Evolutionary conservation across 2,113 vertebrate genomes (phyloP).

Genomic region (Baryphthengus martii): DNA sequence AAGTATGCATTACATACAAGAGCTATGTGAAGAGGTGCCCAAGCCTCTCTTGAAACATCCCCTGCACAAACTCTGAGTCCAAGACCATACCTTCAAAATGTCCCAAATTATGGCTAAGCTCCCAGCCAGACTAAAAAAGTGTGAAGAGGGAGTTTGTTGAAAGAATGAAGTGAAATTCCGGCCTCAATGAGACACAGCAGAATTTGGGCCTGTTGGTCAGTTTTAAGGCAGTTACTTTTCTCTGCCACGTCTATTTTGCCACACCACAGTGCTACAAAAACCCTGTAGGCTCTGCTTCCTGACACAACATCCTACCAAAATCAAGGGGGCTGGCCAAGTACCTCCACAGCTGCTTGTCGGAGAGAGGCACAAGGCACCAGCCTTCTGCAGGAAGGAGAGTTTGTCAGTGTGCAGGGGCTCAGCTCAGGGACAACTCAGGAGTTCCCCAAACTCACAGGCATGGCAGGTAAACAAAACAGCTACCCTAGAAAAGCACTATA

Average conservation of each 20-base stretch:
- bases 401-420: background rate
- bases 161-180: background rate
- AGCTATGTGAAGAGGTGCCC: background rate
- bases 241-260: background rate
- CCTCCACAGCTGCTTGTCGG: background rate
- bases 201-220: background rate
- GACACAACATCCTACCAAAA: background rate
- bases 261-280: background rate
- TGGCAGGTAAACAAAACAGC: background rate
- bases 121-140: background rate
- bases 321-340: background rate
- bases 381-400: background rate
- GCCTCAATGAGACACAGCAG: background rate
- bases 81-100: background rate
- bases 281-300: background rate
- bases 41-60: background rate
- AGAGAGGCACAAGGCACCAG: background rate
- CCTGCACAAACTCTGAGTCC: background rate
- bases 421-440: background rate
- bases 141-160: background rate
- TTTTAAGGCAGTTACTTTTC: background rate
- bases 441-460: background rate
- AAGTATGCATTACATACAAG: background rate
- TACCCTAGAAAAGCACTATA: background rate
- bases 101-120: background rate